Percentiles rank a stretch among this genome's conserved stretches.
phyloP scores from a whole-genome alignment of 2,797 vertebrate genomes.

The Galagoides demidoff region DNA sequence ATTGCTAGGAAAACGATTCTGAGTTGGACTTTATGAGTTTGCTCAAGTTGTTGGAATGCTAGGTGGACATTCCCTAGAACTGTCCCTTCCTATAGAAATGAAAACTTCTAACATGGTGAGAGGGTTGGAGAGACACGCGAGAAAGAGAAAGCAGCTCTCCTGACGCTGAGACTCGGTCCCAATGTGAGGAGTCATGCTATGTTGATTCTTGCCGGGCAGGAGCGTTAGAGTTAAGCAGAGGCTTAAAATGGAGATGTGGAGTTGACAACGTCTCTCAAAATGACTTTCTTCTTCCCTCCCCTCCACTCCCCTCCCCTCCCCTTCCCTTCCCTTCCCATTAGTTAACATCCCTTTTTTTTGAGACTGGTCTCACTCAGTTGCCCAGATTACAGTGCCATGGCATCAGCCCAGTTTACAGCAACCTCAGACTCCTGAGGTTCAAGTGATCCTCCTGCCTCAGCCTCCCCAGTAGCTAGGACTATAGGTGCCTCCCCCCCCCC shows the following conservation, averaged over 20 bases:
- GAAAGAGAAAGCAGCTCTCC: too few species aligned
- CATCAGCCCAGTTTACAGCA: too few species aligned
- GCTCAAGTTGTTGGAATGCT: not conserved
- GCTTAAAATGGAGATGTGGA: not conserved
- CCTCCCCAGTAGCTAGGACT: too few species aligned
- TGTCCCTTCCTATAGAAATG: not conserved
- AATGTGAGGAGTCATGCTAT: accelerated
- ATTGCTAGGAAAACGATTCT: slow-evolving; percentile 11
- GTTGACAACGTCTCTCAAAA: not conserved
- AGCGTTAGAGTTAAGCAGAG: not conserved
- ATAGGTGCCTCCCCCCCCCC: too few species aligned
- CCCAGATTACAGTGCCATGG: too few species aligned
- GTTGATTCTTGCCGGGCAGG: accelerated
- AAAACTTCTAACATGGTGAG: not conserved
- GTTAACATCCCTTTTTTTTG: too few species aligned
- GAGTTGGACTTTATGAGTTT: not conserved
- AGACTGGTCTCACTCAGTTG: too few species aligned
- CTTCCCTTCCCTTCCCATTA: too few species aligned
- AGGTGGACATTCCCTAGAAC: not conserved
- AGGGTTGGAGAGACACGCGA: not conserved
- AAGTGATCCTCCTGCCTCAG: too few species aligned
- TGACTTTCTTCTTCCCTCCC: not conserved
- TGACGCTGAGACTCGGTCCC: too few species aligned
- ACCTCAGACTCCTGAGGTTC: too few species aligned
- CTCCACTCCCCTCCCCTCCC: too few species aligned